Percentiles rank a stretch among this genome's conserved stretches.
Conservation (phyloP, 1,140 invertebrate species). For the Neocloeon triangulifer region DNA sequence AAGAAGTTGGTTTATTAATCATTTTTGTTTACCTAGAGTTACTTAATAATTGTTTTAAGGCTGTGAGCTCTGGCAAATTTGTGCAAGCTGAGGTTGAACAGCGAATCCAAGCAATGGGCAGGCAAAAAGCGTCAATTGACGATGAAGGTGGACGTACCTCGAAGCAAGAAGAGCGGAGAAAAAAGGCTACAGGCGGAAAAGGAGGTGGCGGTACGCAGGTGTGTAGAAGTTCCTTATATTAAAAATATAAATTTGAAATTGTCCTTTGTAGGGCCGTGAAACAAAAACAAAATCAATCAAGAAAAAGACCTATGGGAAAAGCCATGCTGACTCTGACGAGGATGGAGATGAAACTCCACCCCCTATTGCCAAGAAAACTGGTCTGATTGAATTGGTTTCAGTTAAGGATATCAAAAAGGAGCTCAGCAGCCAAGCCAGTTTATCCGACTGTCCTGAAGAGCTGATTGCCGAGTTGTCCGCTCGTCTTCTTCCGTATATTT, state of each 20-base stretch:
- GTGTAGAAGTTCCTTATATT: neutral
- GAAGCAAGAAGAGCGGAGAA: constrained; percentile 65
- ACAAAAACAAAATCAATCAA: constrained; percentile 90
- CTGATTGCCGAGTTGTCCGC: constrained; percentile 29
- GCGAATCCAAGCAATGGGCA: constrained; percentile 17
- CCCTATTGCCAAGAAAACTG: constrained; percentile 16
- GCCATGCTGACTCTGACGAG: constrained; percentile 21
- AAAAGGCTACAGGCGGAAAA: constrained; percentile 69
- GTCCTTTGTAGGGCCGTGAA: constrained; percentile 44
- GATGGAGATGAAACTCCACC: constrained; percentile 23
- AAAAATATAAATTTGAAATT: neutral
- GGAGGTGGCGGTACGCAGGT: constrained; percentile 64
- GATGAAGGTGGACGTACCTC: constrained; percentile 35
- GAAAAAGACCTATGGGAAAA: constrained; percentile 32
- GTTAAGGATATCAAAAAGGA: constrained; percentile 40
- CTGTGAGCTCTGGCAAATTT: constrained; percentile 32
- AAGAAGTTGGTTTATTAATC: too few relatives aligned
- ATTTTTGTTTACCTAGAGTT: too few relatives aligned
- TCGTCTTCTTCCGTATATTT: constrained; percentile 33
- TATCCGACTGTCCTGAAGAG: constrained; percentile 37
- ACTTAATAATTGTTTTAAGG: too few relatives aligned
- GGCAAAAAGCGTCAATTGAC: constrained; percentile 17
- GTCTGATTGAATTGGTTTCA: constrained; percentile 35
- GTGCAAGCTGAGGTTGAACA: constrained; percentile 13
- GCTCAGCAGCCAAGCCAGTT: constrained; percentile 30